A percentile compares a stretch with the other conserved stretches of the same genome.
These are phyloP conservation scores for Triplophysa yarkandensis DNA, from an alignment of 2,797 vertebrate species.

Conservation along the genomic window DNA sequence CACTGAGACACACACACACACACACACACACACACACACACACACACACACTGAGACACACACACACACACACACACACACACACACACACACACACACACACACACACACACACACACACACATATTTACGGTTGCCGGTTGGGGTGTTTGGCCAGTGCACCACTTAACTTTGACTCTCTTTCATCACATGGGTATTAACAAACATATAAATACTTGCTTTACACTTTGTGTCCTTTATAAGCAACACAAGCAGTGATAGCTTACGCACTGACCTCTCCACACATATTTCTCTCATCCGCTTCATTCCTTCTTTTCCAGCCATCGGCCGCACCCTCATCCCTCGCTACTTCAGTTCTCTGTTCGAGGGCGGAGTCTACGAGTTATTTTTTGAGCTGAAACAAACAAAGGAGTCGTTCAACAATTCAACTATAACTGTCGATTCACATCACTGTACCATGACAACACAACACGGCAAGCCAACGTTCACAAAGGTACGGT, in stretches of 20 bases:
- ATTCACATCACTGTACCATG: conserved; percentile 99
- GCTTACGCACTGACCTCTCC: conserved; percentile 36
- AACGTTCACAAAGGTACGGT: conserved; percentile 94
- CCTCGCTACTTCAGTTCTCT: conserved; percentile 99
- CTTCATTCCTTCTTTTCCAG: conserved; percentile 65
- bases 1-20: conserved; percentile 60
- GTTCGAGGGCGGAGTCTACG: conserved; percentile 96
- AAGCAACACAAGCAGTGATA: not conserved
- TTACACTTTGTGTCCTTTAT: not conserved
- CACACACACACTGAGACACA: conserved; percentile 54
- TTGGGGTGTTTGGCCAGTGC: conserved; percentile 30
- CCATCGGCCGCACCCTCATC: conserved; percentile 97
- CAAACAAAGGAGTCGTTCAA: conserved; percentile 99
- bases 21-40: no score
- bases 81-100: conserved; percentile 60
- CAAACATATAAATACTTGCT: conserved; percentile 29
- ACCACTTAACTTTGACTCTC: conserved; percentile 26
- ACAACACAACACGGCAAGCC: conserved; percentile 98
- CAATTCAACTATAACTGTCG: conserved; percentile 96
- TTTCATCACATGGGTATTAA: conserved; percentile 22
- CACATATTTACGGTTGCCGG: conserved; percentile 33
- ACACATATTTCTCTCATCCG: conserved; percentile 49
- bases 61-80: conserved; percentile 57
- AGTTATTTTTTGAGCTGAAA: conserved; percentile 96
- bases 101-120: no score